Evolutionary conservation across 2,113 vertebrate species (phyloP).

Genomic region (Struthio camelus): DNA sequence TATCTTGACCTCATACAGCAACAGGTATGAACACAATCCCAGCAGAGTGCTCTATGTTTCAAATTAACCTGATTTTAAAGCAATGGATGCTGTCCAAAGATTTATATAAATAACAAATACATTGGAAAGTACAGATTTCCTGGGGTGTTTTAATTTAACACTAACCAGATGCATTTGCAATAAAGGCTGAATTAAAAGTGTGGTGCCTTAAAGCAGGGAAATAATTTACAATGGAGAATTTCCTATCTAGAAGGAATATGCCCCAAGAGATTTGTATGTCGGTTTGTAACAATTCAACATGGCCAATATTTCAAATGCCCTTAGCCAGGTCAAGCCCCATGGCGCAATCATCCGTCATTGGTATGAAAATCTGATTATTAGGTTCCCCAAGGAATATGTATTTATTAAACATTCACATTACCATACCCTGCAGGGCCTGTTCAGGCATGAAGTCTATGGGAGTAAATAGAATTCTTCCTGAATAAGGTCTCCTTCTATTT

Average conservation of each 20-base stretch:
- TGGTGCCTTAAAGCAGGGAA: slow-evolving; percentile 31
- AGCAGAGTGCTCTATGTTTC: not conserved
- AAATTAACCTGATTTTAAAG: slow-evolving; percentile 32
- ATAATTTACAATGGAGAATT: not conserved
- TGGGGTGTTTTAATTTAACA: slow-evolving; percentile 14
- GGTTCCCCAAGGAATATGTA: not conserved
- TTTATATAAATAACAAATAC: slow-evolving; percentile 41
- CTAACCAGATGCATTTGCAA: not conserved
- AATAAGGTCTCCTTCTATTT: not conserved
- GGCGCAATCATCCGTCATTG: not conserved
- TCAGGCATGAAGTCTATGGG: not conserved
- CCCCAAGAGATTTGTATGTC: not conserved
- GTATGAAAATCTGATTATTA: not conserved
- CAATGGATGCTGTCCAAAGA: slow-evolving; percentile 6
- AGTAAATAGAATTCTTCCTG: not conserved
- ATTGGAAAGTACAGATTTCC: slow-evolving; percentile 26
- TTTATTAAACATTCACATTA: not conserved
- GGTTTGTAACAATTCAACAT: not conserved
- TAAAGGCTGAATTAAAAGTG: not conserved
- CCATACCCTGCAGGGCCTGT: not conserved
- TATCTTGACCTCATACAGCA: not conserved
- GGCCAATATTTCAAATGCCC: not conserved
- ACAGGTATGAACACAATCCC: not conserved
- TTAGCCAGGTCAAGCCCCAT: not conserved
- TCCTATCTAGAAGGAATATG: not conserved